A percentile compares a stretch with the other conserved stretches of the same genome.
These are phyloP conservation scores for Alcis repandata DNA, from an alignment of 2,888 invertebrate genomes.

Conservation along the genomic window DNA sequence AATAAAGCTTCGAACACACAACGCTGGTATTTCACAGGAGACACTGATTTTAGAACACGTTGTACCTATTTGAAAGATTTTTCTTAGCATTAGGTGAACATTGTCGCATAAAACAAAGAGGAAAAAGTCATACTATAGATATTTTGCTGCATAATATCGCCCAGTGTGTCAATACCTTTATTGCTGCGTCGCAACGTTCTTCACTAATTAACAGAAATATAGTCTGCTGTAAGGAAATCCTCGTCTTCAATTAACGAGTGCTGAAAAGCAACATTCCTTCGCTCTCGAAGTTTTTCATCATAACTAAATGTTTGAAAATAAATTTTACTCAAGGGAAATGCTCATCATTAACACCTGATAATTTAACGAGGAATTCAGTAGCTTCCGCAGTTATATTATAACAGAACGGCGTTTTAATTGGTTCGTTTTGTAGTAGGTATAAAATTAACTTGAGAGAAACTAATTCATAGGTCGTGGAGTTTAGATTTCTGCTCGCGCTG, in stretches of 20 bases:
- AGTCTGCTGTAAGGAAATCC: constrained; percentile 31
- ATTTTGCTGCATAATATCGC: neutral
- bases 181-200: constrained; percentile 25
- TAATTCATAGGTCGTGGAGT: neutral
- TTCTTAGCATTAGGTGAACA: too few relatives aligned
- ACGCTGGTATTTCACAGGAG: neutral
- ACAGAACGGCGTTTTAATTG: constrained; percentile 1
- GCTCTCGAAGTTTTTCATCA: constrained; percentile 23
- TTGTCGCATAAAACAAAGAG: neutral
- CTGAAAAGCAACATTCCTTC: constrained; percentile 25
- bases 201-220: constrained; percentile 36
- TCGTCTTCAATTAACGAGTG: constrained; percentile 29
- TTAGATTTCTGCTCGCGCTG: constrained; percentile 11
- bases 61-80: too few relatives aligned
- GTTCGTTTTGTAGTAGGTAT: neutral
- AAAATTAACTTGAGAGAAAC: neutral
- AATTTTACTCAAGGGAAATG: constrained; percentile 26
- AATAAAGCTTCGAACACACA: constrained; percentile 18
- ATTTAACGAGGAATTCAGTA: constrained; percentile 14
- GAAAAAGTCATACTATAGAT: neutral
- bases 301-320: constrained; percentile 17
- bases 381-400: constrained; percentile 21
- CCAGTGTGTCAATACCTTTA: neutral
- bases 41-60: neutral
- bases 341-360: constrained; percentile 21